Conservation (phyloP, 2,888 invertebrate genomes). For the Drosophila affinis region DNA sequence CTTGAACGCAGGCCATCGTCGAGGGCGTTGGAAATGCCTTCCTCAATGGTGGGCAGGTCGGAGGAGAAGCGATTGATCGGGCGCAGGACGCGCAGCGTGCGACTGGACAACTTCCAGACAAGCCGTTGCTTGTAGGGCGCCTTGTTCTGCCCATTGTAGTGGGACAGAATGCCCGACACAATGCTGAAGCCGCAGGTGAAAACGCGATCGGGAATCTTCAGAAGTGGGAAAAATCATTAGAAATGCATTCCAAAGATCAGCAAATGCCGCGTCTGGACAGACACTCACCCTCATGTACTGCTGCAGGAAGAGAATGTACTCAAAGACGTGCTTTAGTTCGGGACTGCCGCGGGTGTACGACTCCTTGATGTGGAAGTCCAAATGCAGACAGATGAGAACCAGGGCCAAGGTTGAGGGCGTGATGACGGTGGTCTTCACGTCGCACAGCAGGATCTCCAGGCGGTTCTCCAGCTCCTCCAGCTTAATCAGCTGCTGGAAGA, state of each 20-base stretch:
- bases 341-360: constrained; percentile 84
- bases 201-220: constrained; percentile 88
- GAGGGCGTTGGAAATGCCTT: constrained; percentile 85
- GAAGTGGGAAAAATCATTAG: background rate
- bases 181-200: constrained; percentile 87
- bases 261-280: background rate
- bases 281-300: constrained; percentile 88
- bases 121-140: constrained; percentile 89
- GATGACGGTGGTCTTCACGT: constrained; percentile 89
- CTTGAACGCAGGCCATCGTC: constrained; percentile 83
- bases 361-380: constrained; percentile 85
- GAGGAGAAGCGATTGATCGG: constrained; percentile 90
- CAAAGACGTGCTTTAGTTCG: constrained; percentile 87
- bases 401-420: constrained; percentile 91
- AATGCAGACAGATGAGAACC: constrained; percentile 89
- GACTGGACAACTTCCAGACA: constrained; percentile 90
- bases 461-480: constrained; percentile 87
- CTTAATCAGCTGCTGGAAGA: constrained; percentile 85
- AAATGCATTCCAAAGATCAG: background rate
- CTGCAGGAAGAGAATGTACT: constrained; percentile 89
- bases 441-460: constrained; percentile 90
- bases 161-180: constrained; percentile 87
- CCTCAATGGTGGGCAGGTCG: constrained; percentile 90
- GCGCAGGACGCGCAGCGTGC: constrained; percentile 88
- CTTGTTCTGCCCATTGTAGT: constrained; percentile 89